Percentiles rank a stretch among this genome's conserved stretches.
phyloP scores from a whole-genome alignment of 2,113 vertebrate species.

The Anhinga rufa region DNA sequence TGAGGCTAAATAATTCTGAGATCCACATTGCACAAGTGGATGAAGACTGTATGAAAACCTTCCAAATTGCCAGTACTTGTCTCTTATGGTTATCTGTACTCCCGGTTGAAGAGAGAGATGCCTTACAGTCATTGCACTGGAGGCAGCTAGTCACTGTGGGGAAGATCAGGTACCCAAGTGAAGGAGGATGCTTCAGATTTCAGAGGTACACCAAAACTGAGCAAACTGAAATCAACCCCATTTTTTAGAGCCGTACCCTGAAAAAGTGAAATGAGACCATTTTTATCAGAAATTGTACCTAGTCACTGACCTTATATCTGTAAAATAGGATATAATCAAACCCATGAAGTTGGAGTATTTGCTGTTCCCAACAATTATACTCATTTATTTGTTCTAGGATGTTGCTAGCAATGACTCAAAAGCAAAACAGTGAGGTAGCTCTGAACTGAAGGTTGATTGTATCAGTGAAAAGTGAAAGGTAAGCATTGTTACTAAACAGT shows the following conservation, averaged over 20 bases:
- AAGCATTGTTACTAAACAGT: background rate
- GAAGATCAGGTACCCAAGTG: background rate
- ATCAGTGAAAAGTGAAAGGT: background rate
- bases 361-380: background rate
- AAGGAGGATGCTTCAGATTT: background rate
- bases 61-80: background rate
- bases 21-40: background rate
- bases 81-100: background rate
- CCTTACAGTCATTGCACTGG: background rate
- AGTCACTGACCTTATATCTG: background rate
- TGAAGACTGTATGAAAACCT: background rate
- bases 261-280: background rate
- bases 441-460: background rate
- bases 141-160: background rate
- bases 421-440: background rate
- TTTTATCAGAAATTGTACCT: background rate
- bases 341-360: background rate
- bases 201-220: background rate
- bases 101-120: background rate
- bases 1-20: background rate
- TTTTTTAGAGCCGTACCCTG: background rate
- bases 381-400: background rate
- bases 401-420: slow-evolving; percentile 22
- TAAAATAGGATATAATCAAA: background rate
- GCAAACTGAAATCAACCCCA: background rate